Evolutionary conservation across 2,888 invertebrate species (phyloP).

Genomic region (Pimpla rufipes): DNA sequence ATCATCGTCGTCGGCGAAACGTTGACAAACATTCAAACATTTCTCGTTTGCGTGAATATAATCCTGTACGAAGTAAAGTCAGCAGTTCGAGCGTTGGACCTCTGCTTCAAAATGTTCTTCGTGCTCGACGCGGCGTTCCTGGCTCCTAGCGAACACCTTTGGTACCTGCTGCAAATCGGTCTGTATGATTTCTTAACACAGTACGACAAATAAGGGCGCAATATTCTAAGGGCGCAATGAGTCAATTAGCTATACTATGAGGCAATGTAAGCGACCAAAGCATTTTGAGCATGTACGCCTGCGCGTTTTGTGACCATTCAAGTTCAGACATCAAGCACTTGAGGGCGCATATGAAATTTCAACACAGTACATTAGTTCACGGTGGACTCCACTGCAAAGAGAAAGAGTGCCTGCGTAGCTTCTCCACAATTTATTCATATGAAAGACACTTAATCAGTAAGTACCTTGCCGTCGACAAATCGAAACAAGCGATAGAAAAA

Average conservation of each 20-base stretch:
- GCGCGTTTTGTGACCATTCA: slow-evolving; percentile 52
- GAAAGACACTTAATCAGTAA: slow-evolving; percentile 38
- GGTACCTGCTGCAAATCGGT: slow-evolving; percentile 58
- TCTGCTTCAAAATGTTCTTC: slow-evolving; percentile 60
- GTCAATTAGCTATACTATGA: neutral
- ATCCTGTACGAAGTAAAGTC: slow-evolving; percentile 11
- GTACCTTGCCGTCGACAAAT: neutral
- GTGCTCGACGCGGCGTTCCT: slow-evolving; percentile 58
- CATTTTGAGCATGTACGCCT: slow-evolving; percentile 48
- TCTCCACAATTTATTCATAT: slow-evolving; percentile 11
- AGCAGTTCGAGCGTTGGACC: slow-evolving; percentile 45
- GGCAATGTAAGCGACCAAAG: slow-evolving; percentile 19
- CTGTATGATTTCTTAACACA: slow-evolving; percentile 49
- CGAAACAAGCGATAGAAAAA: slow-evolving; percentile 6
- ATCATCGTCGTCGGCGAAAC: slow-evolving; percentile 36
- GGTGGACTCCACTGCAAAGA: slow-evolving; percentile 14
- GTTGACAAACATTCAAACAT: neutral
- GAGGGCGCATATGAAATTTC: slow-evolving; percentile 30
- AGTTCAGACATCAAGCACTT: slow-evolving; percentile 15
- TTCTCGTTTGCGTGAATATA: slow-evolving; percentile 23
- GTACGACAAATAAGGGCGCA: slow-evolving; percentile 30
- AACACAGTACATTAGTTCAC: slow-evolving; percentile 9
- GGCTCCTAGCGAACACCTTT: slow-evolving; percentile 56
- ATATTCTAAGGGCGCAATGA: slow-evolving; percentile 26
- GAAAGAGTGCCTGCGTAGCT: slow-evolving; percentile 25